Evolutionary conservation across 2,888 invertebrate genomes (phyloP).

Genomic region (Mesorhabditis spiculigera): DNA sequence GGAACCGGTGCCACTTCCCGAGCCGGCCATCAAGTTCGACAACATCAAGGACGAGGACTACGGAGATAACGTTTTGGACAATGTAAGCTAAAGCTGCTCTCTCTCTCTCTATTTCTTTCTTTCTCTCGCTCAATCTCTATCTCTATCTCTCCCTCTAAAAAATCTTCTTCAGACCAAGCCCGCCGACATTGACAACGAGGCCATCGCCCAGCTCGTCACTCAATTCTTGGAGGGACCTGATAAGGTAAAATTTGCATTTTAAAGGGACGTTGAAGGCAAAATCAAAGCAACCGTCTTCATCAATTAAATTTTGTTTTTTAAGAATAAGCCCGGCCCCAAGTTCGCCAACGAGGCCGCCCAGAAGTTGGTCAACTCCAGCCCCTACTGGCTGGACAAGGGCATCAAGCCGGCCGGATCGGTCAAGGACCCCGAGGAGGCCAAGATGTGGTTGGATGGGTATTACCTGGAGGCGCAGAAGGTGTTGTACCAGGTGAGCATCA

Average conservation of each 20-base stretch:
- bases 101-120: too few species aligned
- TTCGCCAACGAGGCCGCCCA: constrained; percentile 47
- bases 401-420: constrained; percentile 27
- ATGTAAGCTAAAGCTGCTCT: constrained; percentile 7
- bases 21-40: constrained; percentile 51
- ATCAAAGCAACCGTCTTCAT: too few species aligned
- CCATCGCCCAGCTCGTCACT: constrained; percentile 51
- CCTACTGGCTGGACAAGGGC: constrained; percentile 40
- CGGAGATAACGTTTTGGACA: constrained; percentile 39
- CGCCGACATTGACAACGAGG: constrained; percentile 52
- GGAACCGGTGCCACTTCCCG: constrained; percentile 30
- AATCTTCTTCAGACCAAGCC: constrained; percentile 19
- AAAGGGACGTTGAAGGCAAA: too few species aligned
- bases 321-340: constrained; percentile 22
- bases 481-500: constrained; percentile 26
- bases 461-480: constrained; percentile 51
- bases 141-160: too few species aligned
- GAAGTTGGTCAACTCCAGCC: constrained; percentile 47
- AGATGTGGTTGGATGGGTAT: constrained; percentile 53
- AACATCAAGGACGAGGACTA: constrained; percentile 46
- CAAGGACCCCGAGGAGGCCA: constrained; percentile 33
- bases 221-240: constrained; percentile 51
- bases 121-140: too few species aligned
- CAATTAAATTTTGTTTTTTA: constrained; percentile 5
- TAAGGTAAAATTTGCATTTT: constrained; percentile 10